A percentile compares a stretch with the other conserved stretches of the same genome.
These are phyloP conservation scores for Zenarchopterus dispar DNA, from an alignment of 2,797 vertebrate genomes.

Conservation along the genomic window DNA sequence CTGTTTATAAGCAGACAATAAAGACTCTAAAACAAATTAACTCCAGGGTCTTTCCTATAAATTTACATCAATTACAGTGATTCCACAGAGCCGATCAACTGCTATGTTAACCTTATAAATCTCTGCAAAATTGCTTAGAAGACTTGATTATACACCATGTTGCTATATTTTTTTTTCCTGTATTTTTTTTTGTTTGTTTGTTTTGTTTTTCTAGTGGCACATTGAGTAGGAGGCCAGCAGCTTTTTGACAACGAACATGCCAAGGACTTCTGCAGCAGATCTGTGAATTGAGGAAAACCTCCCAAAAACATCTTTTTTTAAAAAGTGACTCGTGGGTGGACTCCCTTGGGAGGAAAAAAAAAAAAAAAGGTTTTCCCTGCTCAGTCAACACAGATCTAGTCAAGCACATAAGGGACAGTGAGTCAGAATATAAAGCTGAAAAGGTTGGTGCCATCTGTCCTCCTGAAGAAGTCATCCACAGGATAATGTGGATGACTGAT, in stretches of 20 bases:
- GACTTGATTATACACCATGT: too few relatives aligned
- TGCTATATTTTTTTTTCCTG: background rate
- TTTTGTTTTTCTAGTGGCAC: conserved; percentile 48
- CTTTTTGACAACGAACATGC: conserved; percentile 50
- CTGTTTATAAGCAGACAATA: too few relatives aligned
- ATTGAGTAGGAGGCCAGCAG: conserved; percentile 60
- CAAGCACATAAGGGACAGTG: conserved; percentile 31
- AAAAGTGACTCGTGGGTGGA: conserved; percentile 67
- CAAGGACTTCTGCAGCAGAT: conserved; percentile 48
- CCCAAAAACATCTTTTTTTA: conserved; percentile 39
- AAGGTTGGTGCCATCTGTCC: too few relatives aligned
- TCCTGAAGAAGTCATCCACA: too few relatives aligned
- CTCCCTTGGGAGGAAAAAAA: conserved; percentile 63
- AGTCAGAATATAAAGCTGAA: too few relatives aligned
- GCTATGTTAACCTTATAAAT: too few relatives aligned
- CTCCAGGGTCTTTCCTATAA: too few relatives aligned
- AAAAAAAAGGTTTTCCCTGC: conserved; percentile 60
- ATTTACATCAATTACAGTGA: too few relatives aligned
- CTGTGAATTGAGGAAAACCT: conserved; percentile 65
- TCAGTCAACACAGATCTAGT: conserved; percentile 47
- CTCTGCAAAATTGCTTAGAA: too few relatives aligned
- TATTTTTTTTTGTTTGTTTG: conserved; percentile 45
- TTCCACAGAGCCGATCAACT: too few relatives aligned
- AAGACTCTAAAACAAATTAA: too few relatives aligned
- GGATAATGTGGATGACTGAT: too few relatives aligned